phyloP scores from a whole-genome alignment of 2,797 vertebrate genomes.

The Rhinoraja longicauda region DNA sequence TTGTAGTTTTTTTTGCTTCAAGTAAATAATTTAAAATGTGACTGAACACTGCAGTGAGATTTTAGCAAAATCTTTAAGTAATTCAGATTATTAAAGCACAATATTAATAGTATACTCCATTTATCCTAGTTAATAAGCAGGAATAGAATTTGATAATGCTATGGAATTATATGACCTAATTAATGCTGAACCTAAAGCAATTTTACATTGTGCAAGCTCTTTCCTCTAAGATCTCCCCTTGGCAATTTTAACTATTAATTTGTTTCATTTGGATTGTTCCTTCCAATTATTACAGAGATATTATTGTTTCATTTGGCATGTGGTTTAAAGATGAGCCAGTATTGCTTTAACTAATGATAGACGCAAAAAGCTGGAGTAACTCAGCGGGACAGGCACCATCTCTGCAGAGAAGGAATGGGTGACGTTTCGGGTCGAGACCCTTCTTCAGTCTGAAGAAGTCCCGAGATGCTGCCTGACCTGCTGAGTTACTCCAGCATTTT shows the following conservation, averaged over 20 bases:
- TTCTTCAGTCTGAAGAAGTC: no score
- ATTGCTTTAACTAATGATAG: background rate
- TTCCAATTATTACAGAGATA: background rate
- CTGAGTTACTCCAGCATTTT: no score
- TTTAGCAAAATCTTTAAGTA: background rate
- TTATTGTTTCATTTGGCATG: background rate
- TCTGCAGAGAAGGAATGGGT: no score
- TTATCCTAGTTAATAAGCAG: background rate
- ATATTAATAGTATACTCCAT: background rate
- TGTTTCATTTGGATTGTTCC: background rate
- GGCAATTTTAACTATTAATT: background rate
- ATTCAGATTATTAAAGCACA: background rate
- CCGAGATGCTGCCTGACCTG: no score
- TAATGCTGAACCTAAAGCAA: background rate
- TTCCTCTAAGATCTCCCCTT: background rate
- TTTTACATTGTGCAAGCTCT: background rate
- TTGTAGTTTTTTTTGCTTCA: no score
- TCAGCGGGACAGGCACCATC: no score
- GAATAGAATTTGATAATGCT: background rate
- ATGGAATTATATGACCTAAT: background rate
- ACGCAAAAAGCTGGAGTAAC: no score
- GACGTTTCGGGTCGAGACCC: no score
- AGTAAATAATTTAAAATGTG: background rate
- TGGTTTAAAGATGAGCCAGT: background rate
- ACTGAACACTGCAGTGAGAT: background rate